Evolutionary conservation across 2,888 invertebrate species (phyloP), one percentile per base, ranked within the genome.

Genomic region (Phoenoteleia sp.): DNA sequence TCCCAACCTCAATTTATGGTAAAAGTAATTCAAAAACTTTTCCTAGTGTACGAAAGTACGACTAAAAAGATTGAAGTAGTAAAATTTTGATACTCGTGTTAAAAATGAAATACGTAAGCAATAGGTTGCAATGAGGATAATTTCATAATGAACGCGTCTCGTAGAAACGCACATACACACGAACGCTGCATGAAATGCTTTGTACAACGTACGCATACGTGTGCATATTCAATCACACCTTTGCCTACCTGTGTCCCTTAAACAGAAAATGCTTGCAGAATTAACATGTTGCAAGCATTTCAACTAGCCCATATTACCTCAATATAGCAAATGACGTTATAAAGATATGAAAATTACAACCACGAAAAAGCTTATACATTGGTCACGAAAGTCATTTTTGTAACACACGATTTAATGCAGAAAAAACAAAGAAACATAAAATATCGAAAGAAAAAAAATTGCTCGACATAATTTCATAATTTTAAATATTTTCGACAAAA

Each of bases 211-310:
- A 39, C 39, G 5, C 3, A n/a, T 39, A 60, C 25, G 29, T 23
- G 52, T 25, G 15, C 27, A 13, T 15, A 21, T 33, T 29, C 27
- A 9, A 39, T 29, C 33, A 45, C 33, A 64, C 64, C 64, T 75
- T 62, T 75, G 33, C 64, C 54, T 64, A 79, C 77, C 67, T 69
- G 77, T 23, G 52, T 60, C 80, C 80, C 80, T 64, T 72, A 80
- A 80, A 80, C 62, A 72, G n/a, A n/a, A n/a, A n/a, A n/a, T n/a
- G n/a, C n/a, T n/a, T n/a, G 72, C 80, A 45, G 58, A 80, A 80
- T 80, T 80, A 80, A 72, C 80, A 66, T 80, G 71, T 54, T 29
- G 67, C 64, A 64, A 45, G 71, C 79, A 66, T 80, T 49, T 80
- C 72, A 54, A 80, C 56, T 54, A 72, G 56, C 17, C 58, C 71